phyloP scores from a whole-genome alignment of 2,113 vertebrate species.

The Hirundichthys speculiger region DNA sequence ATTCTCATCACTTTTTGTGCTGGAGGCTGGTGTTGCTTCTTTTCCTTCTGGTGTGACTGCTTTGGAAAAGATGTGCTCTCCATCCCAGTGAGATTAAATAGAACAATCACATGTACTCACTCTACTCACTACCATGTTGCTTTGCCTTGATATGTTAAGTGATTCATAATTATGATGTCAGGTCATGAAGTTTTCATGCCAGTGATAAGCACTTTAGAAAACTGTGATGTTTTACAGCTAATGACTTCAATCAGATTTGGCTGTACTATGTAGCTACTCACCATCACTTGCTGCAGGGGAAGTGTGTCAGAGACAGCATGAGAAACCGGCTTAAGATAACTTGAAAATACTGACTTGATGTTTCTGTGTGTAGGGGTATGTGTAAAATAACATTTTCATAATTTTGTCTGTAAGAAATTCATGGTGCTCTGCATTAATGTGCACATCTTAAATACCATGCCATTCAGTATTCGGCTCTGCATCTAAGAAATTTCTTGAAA shows the following conservation, averaged over 20 bases:
- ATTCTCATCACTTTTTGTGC: too few relatives aligned
- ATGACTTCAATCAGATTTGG: slow-evolving; percentile 8
- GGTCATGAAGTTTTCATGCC: not conserved
- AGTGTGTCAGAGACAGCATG: slow-evolving; percentile 9
- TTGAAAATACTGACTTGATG: slow-evolving; percentile 31
- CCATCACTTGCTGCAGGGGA: slow-evolving; percentile 25
- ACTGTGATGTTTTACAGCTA: not conserved
- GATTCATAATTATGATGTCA: not conserved
- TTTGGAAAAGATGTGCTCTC: too few relatives aligned
- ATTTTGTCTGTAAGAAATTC: slow-evolving; percentile 2
- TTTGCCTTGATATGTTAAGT: slow-evolving; percentile 14
- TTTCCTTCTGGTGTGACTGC: too few relatives aligned
- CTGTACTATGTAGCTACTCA: slow-evolving; percentile 10
- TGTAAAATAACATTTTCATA: slow-evolving; percentile 1
- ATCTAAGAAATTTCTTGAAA: slow-evolving; percentile 11
- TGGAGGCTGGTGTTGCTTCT: too few relatives aligned
- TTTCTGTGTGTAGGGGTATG: slow-evolving; percentile 18
- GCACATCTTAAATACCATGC: slow-evolving; percentile 7
- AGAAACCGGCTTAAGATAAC: slow-evolving; percentile 34
- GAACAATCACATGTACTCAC: not conserved
- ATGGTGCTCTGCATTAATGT: slow-evolving; percentile 18
- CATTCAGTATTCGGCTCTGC: slow-evolving; percentile 26
- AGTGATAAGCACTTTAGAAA: slow-evolving; percentile 14
- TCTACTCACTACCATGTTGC: slow-evolving; percentile 1
- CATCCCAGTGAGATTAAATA: not conserved